Evolutionary conservation across 1,140 invertebrate species (phyloP).

Genomic region (Atta cephalotes): DNA sequence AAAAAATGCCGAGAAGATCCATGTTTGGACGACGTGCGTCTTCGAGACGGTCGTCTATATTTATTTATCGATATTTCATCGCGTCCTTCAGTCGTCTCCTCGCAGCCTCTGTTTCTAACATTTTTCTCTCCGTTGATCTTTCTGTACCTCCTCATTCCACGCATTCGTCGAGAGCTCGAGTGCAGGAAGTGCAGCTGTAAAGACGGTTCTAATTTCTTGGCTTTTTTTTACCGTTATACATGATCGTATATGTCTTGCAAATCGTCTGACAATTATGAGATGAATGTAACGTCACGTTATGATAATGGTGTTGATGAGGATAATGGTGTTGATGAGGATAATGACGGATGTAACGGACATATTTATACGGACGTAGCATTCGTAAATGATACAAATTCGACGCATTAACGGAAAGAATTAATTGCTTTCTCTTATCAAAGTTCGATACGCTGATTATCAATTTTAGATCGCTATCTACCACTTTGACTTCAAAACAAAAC

Average conservation of each 20-base stretch:
- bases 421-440: background rate
- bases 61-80: background rate
- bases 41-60: background rate
- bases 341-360: background rate
- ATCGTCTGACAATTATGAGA: background rate
- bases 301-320: background rate
- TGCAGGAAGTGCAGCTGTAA: constrained; percentile 9
- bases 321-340: background rate
- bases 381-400: background rate
- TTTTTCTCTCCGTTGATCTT: background rate
- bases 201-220: background rate
- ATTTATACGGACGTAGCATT: background rate
- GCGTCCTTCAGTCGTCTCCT: background rate
- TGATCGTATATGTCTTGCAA: background rate
- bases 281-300: background rate
- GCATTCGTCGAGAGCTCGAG: background rate
- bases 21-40: background rate
- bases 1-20: background rate
- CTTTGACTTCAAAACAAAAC: background rate
- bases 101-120: background rate
- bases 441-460: background rate
- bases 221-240: constrained; percentile 51
- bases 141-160: background rate
- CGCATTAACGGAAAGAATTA: background rate
- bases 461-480: constrained; percentile 10